Base-by-base conservation (phyloP, 2,888 invertebrate genomes). In the Volucella inflata region DNA sequence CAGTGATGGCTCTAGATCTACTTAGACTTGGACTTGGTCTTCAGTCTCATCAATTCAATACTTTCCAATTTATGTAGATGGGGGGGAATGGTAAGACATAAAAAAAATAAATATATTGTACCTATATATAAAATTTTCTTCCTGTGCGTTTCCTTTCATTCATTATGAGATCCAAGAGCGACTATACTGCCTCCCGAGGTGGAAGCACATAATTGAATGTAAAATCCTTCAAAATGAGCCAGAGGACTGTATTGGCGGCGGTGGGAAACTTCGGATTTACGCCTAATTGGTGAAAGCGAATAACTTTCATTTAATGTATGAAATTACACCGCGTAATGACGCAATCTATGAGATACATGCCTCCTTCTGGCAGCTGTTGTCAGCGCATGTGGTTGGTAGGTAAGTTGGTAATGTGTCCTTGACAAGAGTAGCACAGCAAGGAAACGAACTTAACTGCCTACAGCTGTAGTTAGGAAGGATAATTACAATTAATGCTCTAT, bases 401-500 rank as follows among this genome's bases (percentile, higher is more conserved):
- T 67, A 48, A 50, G 16, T 16, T 14, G 8, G 17, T 62, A 62
- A 30, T 30, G 30, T 64, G 62, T 55, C 70, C 77, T 70, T 78
- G 62, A 71, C 21, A 64, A 30, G 48, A 30, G 42, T 42, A 48
- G 38, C 57, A 36, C 17, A 11, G 10, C 55, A 17, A 42, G 51
- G 60, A 17, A 60, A 46, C 30, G 30, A 6, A 30, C 40, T 46
- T 62, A 50, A 65, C 76, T 50, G 44, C 65, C 50, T 53, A 44
- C 14, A n/a, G 72, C 53, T 65, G 36, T 53, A 72, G 51, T 62
- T 38, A 64, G 44, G 30, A 60, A 70, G 74, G 50, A 75, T 78
- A 71, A 79, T 84, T 79, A 65, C 84, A 75, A 75, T 84, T 79
- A 79, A 84, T 79, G 75, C 83, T 53, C 79, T 75, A 84, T 79